phyloP scores from a whole-genome alignment of 2,888 invertebrate genomes.

The Bibio marci region DNA sequence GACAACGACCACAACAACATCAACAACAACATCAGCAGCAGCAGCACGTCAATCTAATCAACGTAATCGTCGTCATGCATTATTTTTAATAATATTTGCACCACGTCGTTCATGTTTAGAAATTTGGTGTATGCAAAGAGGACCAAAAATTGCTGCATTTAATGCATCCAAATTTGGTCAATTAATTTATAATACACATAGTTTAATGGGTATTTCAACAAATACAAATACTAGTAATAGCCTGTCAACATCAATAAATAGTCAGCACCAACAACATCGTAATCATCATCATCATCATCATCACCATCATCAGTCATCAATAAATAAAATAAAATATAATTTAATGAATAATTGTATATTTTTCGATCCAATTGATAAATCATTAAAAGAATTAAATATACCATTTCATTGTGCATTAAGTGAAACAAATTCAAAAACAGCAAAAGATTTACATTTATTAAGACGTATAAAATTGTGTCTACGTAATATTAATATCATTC shows the following conservation, averaged over 20 bases:
- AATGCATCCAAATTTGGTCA: slow-evolving; percentile 73
- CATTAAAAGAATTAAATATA: slow-evolving; percentile 63
- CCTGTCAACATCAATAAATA: too few relatives aligned
- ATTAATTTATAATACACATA: slow-evolving; percentile 63
- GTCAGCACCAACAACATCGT: too few relatives aligned
- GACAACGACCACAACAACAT: too few relatives aligned
- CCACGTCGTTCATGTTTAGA: slow-evolving; percentile 84
- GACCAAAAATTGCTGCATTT: slow-evolving; percentile 79
- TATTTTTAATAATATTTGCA: slow-evolving; percentile 85
- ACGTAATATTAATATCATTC: slow-evolving; percentile 29
- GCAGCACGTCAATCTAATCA: slow-evolving; percentile 1
- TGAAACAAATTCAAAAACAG: slow-evolving; percentile 71
- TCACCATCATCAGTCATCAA: too few relatives aligned
- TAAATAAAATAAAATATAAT: slow-evolving; percentile 38
- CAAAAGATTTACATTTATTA: slow-evolving; percentile 73
- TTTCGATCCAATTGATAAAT: slow-evolving; percentile 60
- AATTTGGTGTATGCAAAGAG: slow-evolving; percentile 81
- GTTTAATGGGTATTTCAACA: slow-evolving; percentile 35
- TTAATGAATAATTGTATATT: slow-evolving; percentile 60
- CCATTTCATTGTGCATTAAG: slow-evolving; percentile 85
- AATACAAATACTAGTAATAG: too few relatives aligned
- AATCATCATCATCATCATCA: too few relatives aligned
- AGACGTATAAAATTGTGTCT: slow-evolving; percentile 54
- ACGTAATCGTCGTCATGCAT: slow-evolving; percentile 31
- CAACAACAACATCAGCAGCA: background rate